A percentile compares a stretch with the other conserved stretches of the same genome.
These are phyloP conservation scores for Sebastes goodei DNA, from an alignment of 2,797 vertebrate genomes.

Conservation along the genomic window DNA sequence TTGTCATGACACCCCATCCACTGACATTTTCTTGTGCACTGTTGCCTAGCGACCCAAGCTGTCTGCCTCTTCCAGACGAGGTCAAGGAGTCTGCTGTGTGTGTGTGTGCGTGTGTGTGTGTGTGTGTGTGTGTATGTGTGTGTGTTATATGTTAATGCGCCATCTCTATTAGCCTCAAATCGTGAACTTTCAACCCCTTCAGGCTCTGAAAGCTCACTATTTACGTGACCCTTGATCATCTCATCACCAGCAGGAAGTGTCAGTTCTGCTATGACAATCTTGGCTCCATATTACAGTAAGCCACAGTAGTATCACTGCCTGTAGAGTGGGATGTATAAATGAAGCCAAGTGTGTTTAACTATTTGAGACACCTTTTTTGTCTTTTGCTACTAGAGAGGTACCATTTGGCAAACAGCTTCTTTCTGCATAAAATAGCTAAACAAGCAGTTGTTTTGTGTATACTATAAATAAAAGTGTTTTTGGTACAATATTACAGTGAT, in stretches of 20 bases:
- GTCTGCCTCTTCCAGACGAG: constrained; percentile 63
- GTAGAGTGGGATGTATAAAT: background rate
- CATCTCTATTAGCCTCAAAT: constrained; percentile 27
- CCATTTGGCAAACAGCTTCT: background rate
- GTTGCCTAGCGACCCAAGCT: constrained; percentile 70
- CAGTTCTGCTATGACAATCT: background rate
- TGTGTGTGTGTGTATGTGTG: background rate
- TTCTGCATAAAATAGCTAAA: background rate
- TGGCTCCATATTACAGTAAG: background rate
- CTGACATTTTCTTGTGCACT: constrained; percentile 47
- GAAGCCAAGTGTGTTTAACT: background rate
- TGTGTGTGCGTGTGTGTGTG: background rate
- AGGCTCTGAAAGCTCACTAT: background rate
- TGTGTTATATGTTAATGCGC: constrained; percentile 25
- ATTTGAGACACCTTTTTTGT: background rate
- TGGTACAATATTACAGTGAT: background rate
- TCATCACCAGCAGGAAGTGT: background rate
- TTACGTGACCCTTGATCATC: background rate
- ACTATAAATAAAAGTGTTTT: background rate
- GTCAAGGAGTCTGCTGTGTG: constrained; percentile 49
- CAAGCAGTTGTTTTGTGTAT: background rate
- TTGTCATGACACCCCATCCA: constrained; percentile 60
- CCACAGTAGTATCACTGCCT: background rate
- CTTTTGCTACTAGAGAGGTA: background rate
- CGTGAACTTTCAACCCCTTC: background rate